Conservation (phyloP, 2,888 invertebrate genomes). For the Melanargia galathea region DNA sequence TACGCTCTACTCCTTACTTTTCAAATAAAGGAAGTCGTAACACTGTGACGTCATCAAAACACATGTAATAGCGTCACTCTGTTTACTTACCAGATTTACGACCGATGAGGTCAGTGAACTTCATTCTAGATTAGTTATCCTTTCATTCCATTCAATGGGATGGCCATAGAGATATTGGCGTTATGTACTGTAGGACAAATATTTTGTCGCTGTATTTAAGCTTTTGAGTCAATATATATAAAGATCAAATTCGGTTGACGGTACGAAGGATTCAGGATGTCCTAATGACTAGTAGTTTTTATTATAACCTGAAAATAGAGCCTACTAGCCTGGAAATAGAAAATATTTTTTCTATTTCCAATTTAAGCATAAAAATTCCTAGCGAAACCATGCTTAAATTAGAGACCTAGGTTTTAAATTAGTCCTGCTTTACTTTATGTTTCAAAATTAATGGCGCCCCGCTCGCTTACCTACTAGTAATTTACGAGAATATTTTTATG, state of each 20-base stretch:
- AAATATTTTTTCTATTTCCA: slow-evolving; percentile 14
- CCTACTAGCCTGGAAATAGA: slow-evolving; percentile 24
- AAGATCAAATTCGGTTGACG: slow-evolving; percentile 29
- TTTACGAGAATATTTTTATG: neutral
- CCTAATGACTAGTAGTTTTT: slow-evolving; percentile 35
- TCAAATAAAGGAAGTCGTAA: slow-evolving; percentile 40
- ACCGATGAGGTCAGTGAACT: slow-evolving; percentile 39
- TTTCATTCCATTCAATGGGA: slow-evolving; percentile 38
- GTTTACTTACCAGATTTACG: slow-evolving; percentile 41
- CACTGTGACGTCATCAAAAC: slow-evolving; percentile 38
- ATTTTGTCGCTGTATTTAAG: slow-evolving; percentile 39
- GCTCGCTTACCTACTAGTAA: slow-evolving; percentile 1
- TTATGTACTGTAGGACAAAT: slow-evolving; percentile 45
- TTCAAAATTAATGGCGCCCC: no score
- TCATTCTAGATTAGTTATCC: slow-evolving; percentile 37
- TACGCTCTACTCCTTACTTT: slow-evolving; percentile 30
- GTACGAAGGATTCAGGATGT: slow-evolving; percentile 19
- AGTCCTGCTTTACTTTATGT: no score
- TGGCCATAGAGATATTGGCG: slow-evolving; percentile 45
- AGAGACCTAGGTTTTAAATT: no score
- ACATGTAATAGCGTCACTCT: slow-evolving; percentile 38
- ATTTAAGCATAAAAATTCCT: slow-evolving; percentile 26
- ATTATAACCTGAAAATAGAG: slow-evolving; percentile 22
- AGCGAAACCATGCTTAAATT: no score
- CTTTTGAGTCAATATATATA: slow-evolving; percentile 16